phyloP scores from a whole-genome alignment of 1,140 invertebrate species.

The Drosophila ananassae region DNA sequence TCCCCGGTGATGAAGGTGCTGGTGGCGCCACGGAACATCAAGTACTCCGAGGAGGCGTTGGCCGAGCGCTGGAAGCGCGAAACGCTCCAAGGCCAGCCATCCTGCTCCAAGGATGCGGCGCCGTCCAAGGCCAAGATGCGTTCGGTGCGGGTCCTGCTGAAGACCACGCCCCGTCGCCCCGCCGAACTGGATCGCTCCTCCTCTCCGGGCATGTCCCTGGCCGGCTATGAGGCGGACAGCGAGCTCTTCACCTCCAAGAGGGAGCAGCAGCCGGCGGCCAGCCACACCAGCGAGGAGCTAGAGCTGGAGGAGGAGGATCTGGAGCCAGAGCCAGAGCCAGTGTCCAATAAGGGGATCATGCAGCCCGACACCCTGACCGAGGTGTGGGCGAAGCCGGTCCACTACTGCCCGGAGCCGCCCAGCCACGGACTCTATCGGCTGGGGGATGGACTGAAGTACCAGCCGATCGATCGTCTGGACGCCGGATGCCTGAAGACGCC shows the following conservation, averaged over 20 bases:
- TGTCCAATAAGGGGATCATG: no score
- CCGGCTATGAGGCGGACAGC: not conserved
- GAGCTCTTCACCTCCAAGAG: not conserved
- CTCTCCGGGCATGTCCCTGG: not conserved
- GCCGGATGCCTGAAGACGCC: not conserved
- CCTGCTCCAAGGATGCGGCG: no score
- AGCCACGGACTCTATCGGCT: slow-evolving; percentile 8
- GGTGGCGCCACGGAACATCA: not conserved
- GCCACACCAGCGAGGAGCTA: no score
- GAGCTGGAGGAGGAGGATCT: no score
- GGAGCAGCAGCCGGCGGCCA: no score
- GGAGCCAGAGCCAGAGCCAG: no score
- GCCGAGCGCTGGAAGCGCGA: not conserved
- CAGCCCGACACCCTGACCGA: slow-evolving; percentile 2
- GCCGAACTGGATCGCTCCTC: not conserved
- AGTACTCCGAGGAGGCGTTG: not conserved
- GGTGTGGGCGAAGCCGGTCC: not conserved
- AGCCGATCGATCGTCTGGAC: slow-evolving; percentile 9
- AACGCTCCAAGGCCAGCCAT: no score
- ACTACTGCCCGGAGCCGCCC: not conserved
- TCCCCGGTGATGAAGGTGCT: not conserved
- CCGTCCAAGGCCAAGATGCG: no score
- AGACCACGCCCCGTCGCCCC: not conserved
- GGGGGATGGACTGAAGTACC: not conserved
- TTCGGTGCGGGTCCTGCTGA: not conserved